Evolutionary conservation across 92 coral and sea anemone genomes (phyloP), one percentile per base, ranked within the genome.

Genomic region (Scolanthus callimorphus): DNA sequence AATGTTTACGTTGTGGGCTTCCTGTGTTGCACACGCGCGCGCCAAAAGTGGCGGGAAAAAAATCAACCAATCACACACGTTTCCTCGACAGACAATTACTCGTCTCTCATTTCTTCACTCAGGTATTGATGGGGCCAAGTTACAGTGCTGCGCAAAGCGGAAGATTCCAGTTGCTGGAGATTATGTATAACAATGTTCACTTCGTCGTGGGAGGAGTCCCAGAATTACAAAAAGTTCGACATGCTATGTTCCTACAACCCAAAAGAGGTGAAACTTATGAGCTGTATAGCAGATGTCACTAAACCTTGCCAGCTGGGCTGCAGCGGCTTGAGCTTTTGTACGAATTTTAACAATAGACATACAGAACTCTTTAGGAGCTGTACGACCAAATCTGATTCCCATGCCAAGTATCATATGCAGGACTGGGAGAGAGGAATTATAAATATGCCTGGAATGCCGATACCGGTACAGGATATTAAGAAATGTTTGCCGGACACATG

Each of bases 351-450:
- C 77, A 82, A 80, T 69, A 88, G 98, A 48, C 98, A 92, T 41
- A 92, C 98, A 10, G 98, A 92, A 55, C 67, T 92, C 74, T 92
- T 92, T 53, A 81, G 98, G 15, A 83, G 98, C 43, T 92, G 98
- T 60, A 79, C 77, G 20, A 57, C 63, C 25, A 67, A 64, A 39
- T 73, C 88, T 39, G 98, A 92, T 55, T 51, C 39, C 4, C 67
- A 55, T 59, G 98, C 98, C 29, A 92, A 92, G 81, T 69, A 68
- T 48, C 86, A 88, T 70, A 67, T 88, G 62, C 81, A 88, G 31
- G 88, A 84, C 52, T 92, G 96, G 98, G 62, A 67, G 57, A 71
- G 81, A 67, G 96, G 96, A 17, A 61, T 76, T 26, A 80, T 92
- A 28, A 60, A 71, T 29, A 76, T 92, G 55, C 98, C 96, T 25